Conservation (phyloP, 2,113 vertebrate species). For the Phaethornis superciliosus region DNA sequence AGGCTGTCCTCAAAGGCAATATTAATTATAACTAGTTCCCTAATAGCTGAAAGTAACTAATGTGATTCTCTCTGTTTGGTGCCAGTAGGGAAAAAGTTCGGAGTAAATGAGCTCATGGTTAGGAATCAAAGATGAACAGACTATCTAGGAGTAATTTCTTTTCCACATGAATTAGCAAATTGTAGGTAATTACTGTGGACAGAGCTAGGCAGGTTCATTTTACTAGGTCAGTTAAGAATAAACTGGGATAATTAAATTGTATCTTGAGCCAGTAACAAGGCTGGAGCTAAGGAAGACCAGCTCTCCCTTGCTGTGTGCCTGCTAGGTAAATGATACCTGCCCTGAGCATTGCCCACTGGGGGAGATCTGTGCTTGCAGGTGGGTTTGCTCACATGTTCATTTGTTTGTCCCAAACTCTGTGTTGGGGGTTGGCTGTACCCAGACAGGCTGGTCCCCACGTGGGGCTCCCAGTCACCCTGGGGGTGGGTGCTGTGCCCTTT, state of each 20-base stretch:
- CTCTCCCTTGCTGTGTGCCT: neutral
- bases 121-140: constrained; percentile 63
- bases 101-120: constrained; percentile 60
- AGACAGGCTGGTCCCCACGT: neutral
- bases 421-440: neutral
- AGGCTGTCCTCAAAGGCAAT: neutral
- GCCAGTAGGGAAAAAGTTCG: constrained; percentile 50
- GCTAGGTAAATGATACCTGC: neutral
- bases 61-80: neutral
- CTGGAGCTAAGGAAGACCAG: neutral
- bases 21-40: constrained; percentile 31
- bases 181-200: constrained; percentile 57
- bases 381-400: accelerated
- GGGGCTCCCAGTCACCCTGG: accelerated
- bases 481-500: too few relatives aligned
- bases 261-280: constrained; percentile 1
- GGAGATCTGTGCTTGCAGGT: accelerated
- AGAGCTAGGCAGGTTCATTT: constrained; percentile 57
- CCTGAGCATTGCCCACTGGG: neutral
- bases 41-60: constrained; percentile 40
- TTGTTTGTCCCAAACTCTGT: neutral
- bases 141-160: constrained; percentile 63
- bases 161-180: constrained; percentile 64
- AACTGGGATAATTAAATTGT: constrained; percentile 52
- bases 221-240: constrained; percentile 60